Base-by-base conservation (phyloP, 2,888 invertebrate genomes). In the Cinara cedri region DNA sequence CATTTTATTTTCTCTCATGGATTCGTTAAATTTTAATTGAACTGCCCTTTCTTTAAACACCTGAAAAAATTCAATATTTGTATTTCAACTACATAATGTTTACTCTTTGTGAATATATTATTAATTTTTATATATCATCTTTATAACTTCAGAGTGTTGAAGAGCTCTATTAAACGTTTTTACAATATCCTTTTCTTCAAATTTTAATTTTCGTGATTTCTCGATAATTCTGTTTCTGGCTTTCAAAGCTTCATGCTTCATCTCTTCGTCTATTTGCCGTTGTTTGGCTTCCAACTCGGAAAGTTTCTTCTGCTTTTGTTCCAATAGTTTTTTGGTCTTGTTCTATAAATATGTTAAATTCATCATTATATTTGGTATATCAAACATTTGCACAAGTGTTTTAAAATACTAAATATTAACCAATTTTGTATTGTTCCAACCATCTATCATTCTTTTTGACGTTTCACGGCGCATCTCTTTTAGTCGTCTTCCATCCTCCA, bases 81-180 rank as follows among this genome's bases (percentile, higher is more conserved):
- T 14, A 57, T 8, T 9, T 24, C 24, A 66, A 26, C 21, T 49
- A 10, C 6, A 34, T 19, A 63, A 63, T 16, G 8, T 70, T 34
- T 19, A 2, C 1, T 6, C 3, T 19, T n/a, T 54, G 13, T 54
- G 10, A 46, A 46, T 46, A 10, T 34, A 34, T 34, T n/a, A n/a
- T n/a, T n/a, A n/a, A n/a, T n/a, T n/a, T 34, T 34, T 34, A 34
- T 63, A n/a, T 42, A 13, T 24, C 14, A 3, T 57, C n/a, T 71
- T 21, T 34, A 74, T 26, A 21, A 78, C 78, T 49, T 78, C 78
- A 6, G 60, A 70, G 14, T 49, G 60, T 16, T 62, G 55, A 21
- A 70, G 3, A 24, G 78, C 78, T 70, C 78, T 70, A 16, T 60
- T 70, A 13, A 78, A 78, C 16, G 78, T 70, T 78, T 78, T 78